Evolutionary conservation across 2,113 vertebrate genomes (phyloP).

Genomic region (Telmatochromis sp.): DNA sequence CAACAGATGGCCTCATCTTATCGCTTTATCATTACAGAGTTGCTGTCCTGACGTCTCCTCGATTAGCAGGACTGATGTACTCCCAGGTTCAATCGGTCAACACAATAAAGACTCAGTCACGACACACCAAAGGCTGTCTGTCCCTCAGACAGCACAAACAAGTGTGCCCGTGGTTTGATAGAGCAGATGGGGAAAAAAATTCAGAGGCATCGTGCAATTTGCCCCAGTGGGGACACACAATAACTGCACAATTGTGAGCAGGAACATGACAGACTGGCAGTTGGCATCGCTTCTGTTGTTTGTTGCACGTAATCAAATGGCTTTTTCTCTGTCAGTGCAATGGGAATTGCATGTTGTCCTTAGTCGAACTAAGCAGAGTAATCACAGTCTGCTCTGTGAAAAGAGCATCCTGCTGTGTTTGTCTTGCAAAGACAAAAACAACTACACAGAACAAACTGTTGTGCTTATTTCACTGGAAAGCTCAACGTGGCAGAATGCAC

Average conservation of each 20-base stretch:
- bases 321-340: background rate
- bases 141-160: background rate
- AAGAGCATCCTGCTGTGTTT: background rate
- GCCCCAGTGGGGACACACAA: background rate
- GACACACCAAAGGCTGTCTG: background rate
- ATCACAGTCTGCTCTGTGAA: background rate
- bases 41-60: background rate
- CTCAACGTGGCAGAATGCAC: background rate
- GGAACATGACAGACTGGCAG: background rate
- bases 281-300: background rate
- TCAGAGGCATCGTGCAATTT: background rate
- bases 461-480: background rate
- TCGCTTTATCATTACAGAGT: background rate
- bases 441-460: background rate
- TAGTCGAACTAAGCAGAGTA: background rate
- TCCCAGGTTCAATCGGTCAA: background rate
- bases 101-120: background rate
- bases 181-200: background rate
- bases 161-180: background rate
- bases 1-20: background rate
- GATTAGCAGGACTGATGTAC: background rate
- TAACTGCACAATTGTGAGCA: background rate
- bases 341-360: slow-evolving; percentile 2
- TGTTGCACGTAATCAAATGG: background rate
- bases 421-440: background rate